Percentiles rank a stretch among this genome's conserved stretches.
Evolutionary conservation across 2,113 vertebrate species (phyloP).

Genomic region (Falcunculus frontatus): DNA sequence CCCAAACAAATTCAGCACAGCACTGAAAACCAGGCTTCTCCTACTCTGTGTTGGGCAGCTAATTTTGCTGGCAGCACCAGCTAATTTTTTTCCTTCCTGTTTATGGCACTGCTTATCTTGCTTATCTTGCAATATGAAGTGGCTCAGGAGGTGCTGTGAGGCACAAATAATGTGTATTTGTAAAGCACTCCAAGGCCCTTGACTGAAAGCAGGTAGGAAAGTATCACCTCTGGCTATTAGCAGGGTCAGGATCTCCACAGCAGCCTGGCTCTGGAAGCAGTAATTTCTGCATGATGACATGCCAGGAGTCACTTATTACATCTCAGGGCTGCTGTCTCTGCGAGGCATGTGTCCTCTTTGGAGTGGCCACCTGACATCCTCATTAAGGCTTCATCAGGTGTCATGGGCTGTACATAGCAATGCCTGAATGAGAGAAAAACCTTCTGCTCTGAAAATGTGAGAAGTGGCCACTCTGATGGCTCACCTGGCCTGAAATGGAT

Average conservation of each 20-base stretch:
- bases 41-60: background rate
- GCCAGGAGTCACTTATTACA: background rate
- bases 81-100: background rate
- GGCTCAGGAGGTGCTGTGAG: background rate
- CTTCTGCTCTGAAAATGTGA: background rate
- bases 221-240: background rate
- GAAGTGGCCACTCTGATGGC: background rate
- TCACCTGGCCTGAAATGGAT: background rate
- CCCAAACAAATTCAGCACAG: background rate
- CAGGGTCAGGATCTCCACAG: background rate
- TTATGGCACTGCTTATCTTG: background rate
- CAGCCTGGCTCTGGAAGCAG: background rate
- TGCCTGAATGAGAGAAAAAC: background rate
- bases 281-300: background rate
- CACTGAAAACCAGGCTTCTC: background rate
- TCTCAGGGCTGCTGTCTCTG: background rate
- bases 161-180: conserved; percentile 18
- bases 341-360: background rate
- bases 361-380: background rate
- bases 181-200: background rate
- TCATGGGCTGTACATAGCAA: background rate
- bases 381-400: background rate
- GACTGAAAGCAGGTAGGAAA: background rate
- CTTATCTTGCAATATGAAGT: background rate
- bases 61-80: background rate